Percentiles rank a stretch among this genome's conserved stretches.
Evolutionary conservation across 2,113 vertebrate species (phyloP).

Genomic region (Phalacrocorax carbo): DNA sequence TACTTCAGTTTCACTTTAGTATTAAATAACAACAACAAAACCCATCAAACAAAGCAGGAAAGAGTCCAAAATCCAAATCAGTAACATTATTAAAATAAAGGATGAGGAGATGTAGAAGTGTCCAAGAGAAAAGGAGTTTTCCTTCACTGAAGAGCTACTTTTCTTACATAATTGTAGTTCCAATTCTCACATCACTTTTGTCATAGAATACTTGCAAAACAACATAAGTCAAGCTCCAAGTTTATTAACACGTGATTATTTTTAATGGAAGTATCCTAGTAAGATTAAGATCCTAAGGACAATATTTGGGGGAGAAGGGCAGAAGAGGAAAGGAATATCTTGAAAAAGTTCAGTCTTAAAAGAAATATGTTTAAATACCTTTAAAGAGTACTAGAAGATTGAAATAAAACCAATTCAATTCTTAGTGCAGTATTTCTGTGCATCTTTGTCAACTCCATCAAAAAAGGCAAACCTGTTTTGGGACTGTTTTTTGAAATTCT

Average conservation of each 20-base stretch:
- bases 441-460: not conserved
- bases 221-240: not conserved
- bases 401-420: not conserved
- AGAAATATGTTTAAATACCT: not conserved
- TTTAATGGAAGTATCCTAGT: not conserved
- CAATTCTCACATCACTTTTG: not conserved
- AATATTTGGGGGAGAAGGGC: not conserved
- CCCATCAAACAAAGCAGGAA: not conserved
- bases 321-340: not conserved
- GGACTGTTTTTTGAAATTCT: not conserved
- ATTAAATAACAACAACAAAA: not conserved
- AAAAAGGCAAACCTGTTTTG: not conserved
- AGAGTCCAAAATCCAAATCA: not conserved
- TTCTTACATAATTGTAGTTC: not conserved
- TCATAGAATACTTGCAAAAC: not conserved
- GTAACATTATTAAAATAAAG: not conserved
- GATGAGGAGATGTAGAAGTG: not conserved
- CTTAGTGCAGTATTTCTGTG: not conserved
- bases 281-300: not conserved
- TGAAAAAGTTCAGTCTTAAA: not conserved
- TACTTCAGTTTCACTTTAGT: not conserved
- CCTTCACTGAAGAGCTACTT: not conserved
- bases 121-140: not conserved
- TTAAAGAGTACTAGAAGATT: not conserved
- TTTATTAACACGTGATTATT: not conserved